Evolutionary conservation across 2,797 vertebrate species (phyloP).

Genomic region (Gymnothorax javanicus): DNA sequence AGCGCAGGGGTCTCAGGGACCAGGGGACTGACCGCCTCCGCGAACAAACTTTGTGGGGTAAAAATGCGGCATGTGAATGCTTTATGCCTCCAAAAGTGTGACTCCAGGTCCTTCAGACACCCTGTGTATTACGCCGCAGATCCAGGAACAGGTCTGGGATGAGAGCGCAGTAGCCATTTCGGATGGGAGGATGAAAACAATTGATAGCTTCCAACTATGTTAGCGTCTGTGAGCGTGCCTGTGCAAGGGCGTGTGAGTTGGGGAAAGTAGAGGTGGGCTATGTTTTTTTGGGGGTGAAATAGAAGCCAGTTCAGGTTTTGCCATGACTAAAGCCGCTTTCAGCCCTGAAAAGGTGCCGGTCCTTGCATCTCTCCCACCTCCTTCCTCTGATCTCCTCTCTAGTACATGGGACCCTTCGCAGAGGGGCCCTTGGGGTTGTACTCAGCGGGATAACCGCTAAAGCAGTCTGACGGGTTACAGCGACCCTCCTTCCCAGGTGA

Average conservation of each 20-base stretch:
- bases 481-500: conserved; percentile 85
- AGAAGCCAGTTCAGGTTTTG: background rate
- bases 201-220: background rate
- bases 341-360: conserved; percentile 27
- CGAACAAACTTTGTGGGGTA: background rate
- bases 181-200: background rate
- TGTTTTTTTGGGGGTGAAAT: background rate
- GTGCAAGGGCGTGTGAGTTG: background rate
- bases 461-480: conserved; percentile 89
- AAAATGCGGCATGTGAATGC: background rate
- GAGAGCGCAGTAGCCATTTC: background rate
- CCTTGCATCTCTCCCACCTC: conserved; percentile 22
- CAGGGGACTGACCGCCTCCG: background rate
- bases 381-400: conserved; percentile 11
- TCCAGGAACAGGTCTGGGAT: background rate
- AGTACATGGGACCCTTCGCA: conserved; percentile 83
- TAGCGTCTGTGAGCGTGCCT: background rate
- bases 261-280: background rate
- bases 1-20: background rate
- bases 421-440: conserved; percentile 83
- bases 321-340: background rate
- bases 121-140: background rate
- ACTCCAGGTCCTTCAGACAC: background rate
- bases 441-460: conserved; percentile 81
- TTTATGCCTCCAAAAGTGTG: background rate